Percentiles rank a stretch among this genome's conserved stretches.
These are phyloP conservation scores for Carabus problematicus DNA, from an alignment of 2,888 invertebrate genomes.

Conservation along the genomic window DNA sequence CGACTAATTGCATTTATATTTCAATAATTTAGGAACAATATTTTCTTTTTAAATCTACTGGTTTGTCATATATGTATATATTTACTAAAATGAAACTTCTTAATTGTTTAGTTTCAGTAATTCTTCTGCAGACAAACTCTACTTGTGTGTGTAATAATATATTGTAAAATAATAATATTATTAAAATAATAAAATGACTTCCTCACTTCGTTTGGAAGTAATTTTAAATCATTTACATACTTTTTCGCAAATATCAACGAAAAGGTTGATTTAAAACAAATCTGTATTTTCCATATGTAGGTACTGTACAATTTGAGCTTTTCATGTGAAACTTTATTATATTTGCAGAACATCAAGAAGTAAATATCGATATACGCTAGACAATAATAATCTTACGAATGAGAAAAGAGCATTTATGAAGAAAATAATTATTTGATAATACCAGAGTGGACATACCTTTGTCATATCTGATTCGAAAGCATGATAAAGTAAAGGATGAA, in stretches of 20 bases:
- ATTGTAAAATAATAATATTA: too few species aligned
- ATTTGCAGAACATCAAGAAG: slow-evolving; percentile 39
- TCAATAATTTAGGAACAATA: too few species aligned
- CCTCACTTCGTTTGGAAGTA: slow-evolving; percentile 26
- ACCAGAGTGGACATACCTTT: slow-evolving; percentile 65
- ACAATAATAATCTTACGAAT: slow-evolving; percentile 59
- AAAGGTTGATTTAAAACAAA: slow-evolving; percentile 14
- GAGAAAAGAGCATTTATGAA: slow-evolving; percentile 75
- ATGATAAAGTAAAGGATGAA: slow-evolving; percentile 86
- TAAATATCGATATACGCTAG: slow-evolving; percentile 56
- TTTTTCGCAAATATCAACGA: slow-evolving; percentile 1
- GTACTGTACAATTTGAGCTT: neutral
- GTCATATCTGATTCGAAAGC: slow-evolving; percentile 84
- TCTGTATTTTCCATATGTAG: neutral
- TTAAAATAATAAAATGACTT: too few species aligned
- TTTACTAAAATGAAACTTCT: too few species aligned
- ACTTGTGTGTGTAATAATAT: too few species aligned
- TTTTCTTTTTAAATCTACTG: too few species aligned
- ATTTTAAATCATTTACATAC: slow-evolving; percentile 37
- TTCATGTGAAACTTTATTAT: too few species aligned
- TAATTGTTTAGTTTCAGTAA: too few species aligned
- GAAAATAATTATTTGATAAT: too few species aligned
- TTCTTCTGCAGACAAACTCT: too few species aligned
- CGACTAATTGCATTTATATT: too few species aligned
- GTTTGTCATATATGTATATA: too few species aligned